Base-by-base conservation (phyloP, 2,888 invertebrate genomes). In the Furcula furcula region DNA sequence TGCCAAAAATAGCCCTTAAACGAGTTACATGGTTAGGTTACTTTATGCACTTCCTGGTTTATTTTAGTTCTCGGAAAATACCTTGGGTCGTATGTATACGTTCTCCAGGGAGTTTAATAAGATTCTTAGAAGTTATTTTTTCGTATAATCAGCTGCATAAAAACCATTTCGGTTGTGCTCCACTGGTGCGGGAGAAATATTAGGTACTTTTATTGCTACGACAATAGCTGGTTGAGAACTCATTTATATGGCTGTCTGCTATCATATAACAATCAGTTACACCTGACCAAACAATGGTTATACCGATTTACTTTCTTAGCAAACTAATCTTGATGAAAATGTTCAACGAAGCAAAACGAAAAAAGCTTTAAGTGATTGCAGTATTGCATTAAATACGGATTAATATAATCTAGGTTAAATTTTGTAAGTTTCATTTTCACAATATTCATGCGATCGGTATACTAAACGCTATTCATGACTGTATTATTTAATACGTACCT, bases 341-440 rank as follows among this genome's bases (percentile, higher is more conserved):
- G 23, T 12, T 12, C 4, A 12, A 7, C 23, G 12, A 23, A 11
- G 23, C 23, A 12, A 23, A 23, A 23, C 23, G 23, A 23, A 12
- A 21, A 23, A 12, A 12, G 23, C 23, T 23, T 1, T 23, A 6
- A 16, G 12, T 1, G 4, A 27, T 27, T 27, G 15, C 14, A 15
- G 15, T 15, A 15, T 14, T 27, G 9, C 15, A 27, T 27, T 27
- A 15, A 15, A 27, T 15, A 27, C 9, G 27, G 14, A 27, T 27
- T 27, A 27, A 25, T 23, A 22, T 22, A 43, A 41, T 22, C 39
- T 36, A 36, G 43, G 46, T 48, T 31, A 31, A 23, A 35, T 49
- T 53, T 46, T 31, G 46, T 35, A 56, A 49, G 57, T 53, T 37
- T 31, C 36, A 40, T 46, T 56, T 51, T 53, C 46, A 34, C 40